Conservation (phyloP, 2,888 invertebrate genomes). For the Myopa testacea region DNA sequence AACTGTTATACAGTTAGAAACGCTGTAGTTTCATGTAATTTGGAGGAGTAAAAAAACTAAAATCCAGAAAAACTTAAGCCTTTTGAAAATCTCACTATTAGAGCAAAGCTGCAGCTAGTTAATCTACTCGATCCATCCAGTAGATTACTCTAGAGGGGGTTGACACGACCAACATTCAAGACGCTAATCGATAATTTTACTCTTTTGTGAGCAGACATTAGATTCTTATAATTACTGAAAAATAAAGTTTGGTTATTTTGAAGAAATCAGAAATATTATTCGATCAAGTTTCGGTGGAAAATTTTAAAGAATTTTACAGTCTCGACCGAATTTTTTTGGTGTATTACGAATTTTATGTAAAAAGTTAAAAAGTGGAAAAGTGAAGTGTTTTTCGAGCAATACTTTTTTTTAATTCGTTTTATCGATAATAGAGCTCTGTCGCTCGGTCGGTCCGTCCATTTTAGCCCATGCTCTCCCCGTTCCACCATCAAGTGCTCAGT, state of each 20-base stretch:
- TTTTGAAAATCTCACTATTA: background rate
- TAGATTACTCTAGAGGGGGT: conserved; percentile 1
- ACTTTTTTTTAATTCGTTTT: conserved; percentile 8
- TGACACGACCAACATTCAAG: conserved; percentile 17
- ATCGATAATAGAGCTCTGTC: conserved; percentile 18
- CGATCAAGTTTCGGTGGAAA: background rate
- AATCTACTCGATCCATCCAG: conserved; percentile 20
- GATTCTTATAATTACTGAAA: conserved; percentile 2
- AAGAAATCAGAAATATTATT: background rate
- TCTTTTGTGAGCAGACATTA: background rate
- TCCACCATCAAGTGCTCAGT: background rate
- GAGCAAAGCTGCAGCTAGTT: background rate
- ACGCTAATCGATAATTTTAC: conserved; percentile 33
- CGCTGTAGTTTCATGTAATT: background rate
- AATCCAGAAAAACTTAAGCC: background rate
- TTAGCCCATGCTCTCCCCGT: background rate
- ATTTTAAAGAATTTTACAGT: background rate
- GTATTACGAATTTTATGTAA: no score
- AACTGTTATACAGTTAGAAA: background rate
- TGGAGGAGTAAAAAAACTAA: conserved; percentile 1
- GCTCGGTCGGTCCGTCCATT: conserved; percentile 6
- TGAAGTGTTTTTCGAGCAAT: background rate
- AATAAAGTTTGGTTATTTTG: conserved; percentile 19
- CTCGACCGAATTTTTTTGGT: no score
- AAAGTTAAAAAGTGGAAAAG: background rate